Conservation (phyloP, 1,140 invertebrate genomes). For the Drosophila eugracilis region DNA sequence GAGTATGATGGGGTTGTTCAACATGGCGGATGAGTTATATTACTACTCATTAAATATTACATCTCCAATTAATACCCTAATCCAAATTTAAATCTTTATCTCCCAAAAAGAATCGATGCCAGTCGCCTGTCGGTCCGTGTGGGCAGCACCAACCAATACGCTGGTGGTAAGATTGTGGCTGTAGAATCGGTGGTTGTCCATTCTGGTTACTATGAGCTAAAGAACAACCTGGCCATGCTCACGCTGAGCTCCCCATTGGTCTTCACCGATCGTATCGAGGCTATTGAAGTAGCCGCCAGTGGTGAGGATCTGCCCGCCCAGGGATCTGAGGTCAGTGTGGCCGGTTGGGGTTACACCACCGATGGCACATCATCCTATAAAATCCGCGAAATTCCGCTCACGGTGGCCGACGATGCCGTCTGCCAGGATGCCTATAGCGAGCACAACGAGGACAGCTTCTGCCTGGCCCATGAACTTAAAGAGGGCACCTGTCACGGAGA, state of each 20-base stretch:
- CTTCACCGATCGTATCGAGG: slow-evolving; percentile 48
- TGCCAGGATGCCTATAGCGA: slow-evolving; percentile 66
- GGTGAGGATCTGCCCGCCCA: slow-evolving; percentile 29
- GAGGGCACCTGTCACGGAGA: slow-evolving; percentile 76
- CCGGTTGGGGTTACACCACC: slow-evolving; percentile 68
- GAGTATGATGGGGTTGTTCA: slow-evolving; percentile 19
- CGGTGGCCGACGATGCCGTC: slow-evolving; percentile 31
- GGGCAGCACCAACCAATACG: slow-evolving; percentile 78
- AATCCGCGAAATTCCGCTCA: slow-evolving; percentile 43
- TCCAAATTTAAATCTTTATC: neutral
- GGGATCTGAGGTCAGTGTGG: slow-evolving; percentile 41
- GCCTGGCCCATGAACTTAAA: slow-evolving; percentile 66
- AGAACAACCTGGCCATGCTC: slow-evolving; percentile 86
- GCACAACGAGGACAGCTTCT: slow-evolving; percentile 47
- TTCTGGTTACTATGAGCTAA: slow-evolving; percentile 66
- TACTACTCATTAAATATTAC: no score
- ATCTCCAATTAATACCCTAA: neutral
- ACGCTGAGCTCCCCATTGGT: slow-evolving; percentile 25
- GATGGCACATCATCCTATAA: slow-evolving; percentile 63
- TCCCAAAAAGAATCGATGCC: slow-evolving; percentile 21
- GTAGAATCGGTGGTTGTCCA: slow-evolving; percentile 68
- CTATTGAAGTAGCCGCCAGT: slow-evolving; percentile 34
- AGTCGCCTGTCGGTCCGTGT: slow-evolving; percentile 64
- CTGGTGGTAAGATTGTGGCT: slow-evolving; percentile 57
- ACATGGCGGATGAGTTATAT: neutral